phyloP scores from a whole-genome alignment of 1,140 invertebrate species.

The Cardiocondyla obscurior region DNA sequence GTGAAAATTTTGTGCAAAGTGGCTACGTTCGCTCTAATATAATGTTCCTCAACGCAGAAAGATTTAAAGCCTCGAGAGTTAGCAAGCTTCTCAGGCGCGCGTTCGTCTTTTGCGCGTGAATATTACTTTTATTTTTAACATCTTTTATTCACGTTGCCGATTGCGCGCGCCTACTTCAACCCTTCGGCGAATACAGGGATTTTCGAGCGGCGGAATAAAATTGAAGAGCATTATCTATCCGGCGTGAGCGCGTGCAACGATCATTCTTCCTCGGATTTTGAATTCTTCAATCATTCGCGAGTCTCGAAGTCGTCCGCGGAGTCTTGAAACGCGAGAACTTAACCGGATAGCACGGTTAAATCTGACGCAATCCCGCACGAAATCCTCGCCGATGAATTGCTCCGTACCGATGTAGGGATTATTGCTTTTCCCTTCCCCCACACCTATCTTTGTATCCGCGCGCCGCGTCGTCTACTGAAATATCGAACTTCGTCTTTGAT shows the following conservation, averaged over 20 bases:
- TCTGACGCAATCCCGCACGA: conserved; percentile 48
- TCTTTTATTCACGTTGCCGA: conserved; percentile 53
- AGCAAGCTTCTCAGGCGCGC: conserved; percentile 2
- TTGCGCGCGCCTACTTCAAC: neutral
- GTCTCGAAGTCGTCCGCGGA: conserved; percentile 35
- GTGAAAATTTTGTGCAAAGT: conserved; percentile 40
- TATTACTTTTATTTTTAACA: conserved; percentile 53
- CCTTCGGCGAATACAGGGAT: conserved; percentile 20
- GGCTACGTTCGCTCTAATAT: conserved; percentile 34
- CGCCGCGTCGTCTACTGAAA: conserved; percentile 45
- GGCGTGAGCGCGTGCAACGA: neutral
- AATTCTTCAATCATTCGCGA: conserved; percentile 55
- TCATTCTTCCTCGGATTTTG: conserved; percentile 34
- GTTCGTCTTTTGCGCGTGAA: neutral
- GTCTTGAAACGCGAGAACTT: conserved; percentile 53
- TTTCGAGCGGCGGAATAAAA: conserved; percentile 40
- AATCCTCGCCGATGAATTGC: conserved; percentile 50
- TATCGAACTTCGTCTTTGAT: conserved; percentile 57
- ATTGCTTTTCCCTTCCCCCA: conserved; percentile 46
- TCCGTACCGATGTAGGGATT: conserved; percentile 55
- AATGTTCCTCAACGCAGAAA: conserved; percentile 16
- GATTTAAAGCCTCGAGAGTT: conserved; percentile 36
- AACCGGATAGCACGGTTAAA: conserved; percentile 57
- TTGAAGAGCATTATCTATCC: conserved; percentile 40
- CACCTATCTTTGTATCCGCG: conserved; percentile 26